A percentile compares a stretch with the other conserved stretches of the same genome.
Evolutionary conservation across 1,140 invertebrate species (phyloP).

Genomic region (Chlorops oryzae): DNA sequence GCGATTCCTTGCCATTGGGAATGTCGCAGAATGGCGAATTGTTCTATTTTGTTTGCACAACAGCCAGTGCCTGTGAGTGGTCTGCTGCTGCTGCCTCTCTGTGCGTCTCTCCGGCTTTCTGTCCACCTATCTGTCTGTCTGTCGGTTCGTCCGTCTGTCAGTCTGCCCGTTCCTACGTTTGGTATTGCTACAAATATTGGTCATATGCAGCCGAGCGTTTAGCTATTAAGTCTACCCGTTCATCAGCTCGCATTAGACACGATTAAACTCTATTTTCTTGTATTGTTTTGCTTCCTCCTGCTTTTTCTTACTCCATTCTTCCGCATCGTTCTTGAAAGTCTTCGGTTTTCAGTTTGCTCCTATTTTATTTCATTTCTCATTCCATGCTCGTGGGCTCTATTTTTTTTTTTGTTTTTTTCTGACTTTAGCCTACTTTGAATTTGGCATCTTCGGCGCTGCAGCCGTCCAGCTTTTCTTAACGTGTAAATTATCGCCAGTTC

Average conservation of each 20-base stretch:
- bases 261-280: not conserved
- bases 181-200: not conserved
- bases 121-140: not conserved
- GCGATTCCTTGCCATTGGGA: no score
- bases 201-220: not conserved
- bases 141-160: not conserved
- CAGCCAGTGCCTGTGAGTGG: no score
- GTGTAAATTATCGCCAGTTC: conserved; percentile 35
- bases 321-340: not conserved
- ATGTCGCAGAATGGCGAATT: no score
- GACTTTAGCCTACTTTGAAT: conserved; percentile 16
- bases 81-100: not conserved
- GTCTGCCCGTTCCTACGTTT: no score
- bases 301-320: conserved; percentile 8
- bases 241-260: not conserved
- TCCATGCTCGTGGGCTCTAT: conserved; percentile 8
- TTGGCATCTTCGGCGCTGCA: conserved; percentile 16
- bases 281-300: conserved; percentile 2
- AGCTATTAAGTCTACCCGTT: not conserved
- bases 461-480: conserved; percentile 27
- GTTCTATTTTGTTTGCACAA: no score
- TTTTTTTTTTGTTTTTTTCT: conserved; percentile 27
- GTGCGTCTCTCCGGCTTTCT: not conserved
- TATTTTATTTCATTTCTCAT: not conserved
- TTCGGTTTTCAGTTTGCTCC: not conserved